Base-by-base conservation (phyloP, 2,113 vertebrate species). In the Nibea coibor region DNA sequence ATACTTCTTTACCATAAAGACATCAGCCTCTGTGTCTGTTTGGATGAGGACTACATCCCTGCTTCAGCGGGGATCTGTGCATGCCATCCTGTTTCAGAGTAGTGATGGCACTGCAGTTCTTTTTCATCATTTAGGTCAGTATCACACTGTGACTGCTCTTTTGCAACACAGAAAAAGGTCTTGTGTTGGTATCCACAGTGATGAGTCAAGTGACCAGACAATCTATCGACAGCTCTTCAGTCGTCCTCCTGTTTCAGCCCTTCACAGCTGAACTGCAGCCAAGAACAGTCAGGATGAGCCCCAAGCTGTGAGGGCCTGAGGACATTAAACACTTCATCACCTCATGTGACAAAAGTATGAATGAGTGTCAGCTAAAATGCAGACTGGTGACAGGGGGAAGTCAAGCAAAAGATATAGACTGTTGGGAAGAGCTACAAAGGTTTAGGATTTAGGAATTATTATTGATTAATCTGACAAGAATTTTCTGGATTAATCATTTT, bases 261-360 rank as follows among this genome's bases (percentile, higher is more conserved):
- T 53, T 45, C 35, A 56, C 24, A 53, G 58, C 42, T 54, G 16
- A 57, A 63, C 16, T 35, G 45, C n/a, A 57, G 61, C 70, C 74
- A 57, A 51, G 4, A 64, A 9, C 24, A 22, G 61, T 28, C 20
- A 70, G 63, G 63, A 47, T 53, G 43, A 77, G 45, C 26, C 26
- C 1, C 57, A 63, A 62, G 63, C 45, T 28, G 76, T 22, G 77
- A 75, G 67, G 26, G 58, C 64, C 26, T 45, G 2, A 48, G 51
- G 75, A 31, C 42, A 12, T 50, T 51, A 66, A 72, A 43, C 59
- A 68, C 66, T 72, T 83, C 43, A 73, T 53, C 72, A 76, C 65
- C 84, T 64, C 42, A 45, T 61, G 54, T 19, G 73, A 68, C 63
- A 59, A 15, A 17, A 31, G 58, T 12, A 39, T 57, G 43, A 70